Base-by-base conservation (phyloP, 2,113 vertebrate genomes). In the Thalassoma bifasciatum region DNA sequence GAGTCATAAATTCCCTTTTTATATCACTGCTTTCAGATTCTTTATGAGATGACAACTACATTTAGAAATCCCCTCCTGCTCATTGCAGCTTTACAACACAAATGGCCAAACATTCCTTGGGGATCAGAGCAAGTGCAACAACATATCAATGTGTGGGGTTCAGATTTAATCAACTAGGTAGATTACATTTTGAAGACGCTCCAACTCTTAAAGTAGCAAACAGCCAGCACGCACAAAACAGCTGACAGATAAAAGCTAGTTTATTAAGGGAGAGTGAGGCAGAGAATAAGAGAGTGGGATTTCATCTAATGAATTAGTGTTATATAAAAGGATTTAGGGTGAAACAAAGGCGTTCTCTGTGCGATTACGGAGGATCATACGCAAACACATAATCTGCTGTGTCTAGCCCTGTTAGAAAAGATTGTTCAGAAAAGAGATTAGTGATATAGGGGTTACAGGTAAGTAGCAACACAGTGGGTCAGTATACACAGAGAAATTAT, bases 261-360 rank as follows among this genome's bases (percentile, higher is more conserved):
- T 70, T 79, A 64, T 19, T 60, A 69, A 50, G 69, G 11, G 16
- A 60, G 46, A 17, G 22, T n/a, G 51, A 44, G 66, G 30, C 23
- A 44, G 49, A 26, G 54, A 26, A 8, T 22, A 17, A 46, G 42
- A 62, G 37, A 49, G 34, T n/a, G 26, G 34, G 24, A 44, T 69
- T 76, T 66, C 51, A 40, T 54, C 52, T 50, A 79, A 78, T 67
- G 50, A 52, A 66, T 67, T 71, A 22, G 36, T 67, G 59, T 92
- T 90, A 77, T 70, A 75, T 86, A 86, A 90, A 82, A 22, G 66
- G 61, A 84, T 86, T 82, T 72, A 30, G 23, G 9, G 51, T 10
- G 54, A 66, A 78, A 77, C 78, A 89, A 88, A 81, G 80, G 21
- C 10, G 5, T 47, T 65, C 67, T 73, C 11, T 79, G 70, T 75